Conservation (phyloP, 2,888 invertebrate species). For the Acrobasis repandana region DNA sequence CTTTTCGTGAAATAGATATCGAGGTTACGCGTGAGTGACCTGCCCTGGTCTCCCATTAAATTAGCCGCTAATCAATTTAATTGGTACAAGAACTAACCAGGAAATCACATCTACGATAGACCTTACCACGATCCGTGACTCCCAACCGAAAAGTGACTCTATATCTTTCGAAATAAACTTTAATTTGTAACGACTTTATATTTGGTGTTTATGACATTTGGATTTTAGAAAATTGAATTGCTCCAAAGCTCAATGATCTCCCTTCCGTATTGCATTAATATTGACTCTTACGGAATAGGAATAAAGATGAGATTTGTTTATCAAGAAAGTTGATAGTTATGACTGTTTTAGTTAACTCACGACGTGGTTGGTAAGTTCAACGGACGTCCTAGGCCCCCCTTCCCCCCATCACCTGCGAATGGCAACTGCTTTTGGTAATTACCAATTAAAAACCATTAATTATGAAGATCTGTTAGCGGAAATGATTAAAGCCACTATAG, state of each 20-base stretch:
- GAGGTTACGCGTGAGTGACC: constrained; percentile 54
- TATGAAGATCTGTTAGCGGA: constrained; percentile 52
- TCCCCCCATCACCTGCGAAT: constrained; percentile 50
- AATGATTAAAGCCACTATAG: constrained; percentile 42
- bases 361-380: constrained; percentile 64
- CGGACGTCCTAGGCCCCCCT: constrained; percentile 76
- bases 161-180: constrained; percentile 29
- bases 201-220: constrained; percentile 48
- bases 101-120: constrained; percentile 64
- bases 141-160: constrained; percentile 36
- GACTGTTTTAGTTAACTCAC: constrained; percentile 42
- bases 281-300: constrained; percentile 37
- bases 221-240: constrained; percentile 55
- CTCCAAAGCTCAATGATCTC: constrained; percentile 79
- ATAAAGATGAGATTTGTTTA: constrained; percentile 47
- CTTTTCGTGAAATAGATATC: constrained; percentile 37
- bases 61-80: constrained; percentile 70
- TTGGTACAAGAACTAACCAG: constrained; percentile 74
- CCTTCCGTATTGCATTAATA: constrained; percentile 50
- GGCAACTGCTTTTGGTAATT: constrained; percentile 71
- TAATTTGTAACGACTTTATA: constrained; percentile 31
- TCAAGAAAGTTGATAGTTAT: constrained; percentile 37
- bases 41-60: constrained; percentile 74
- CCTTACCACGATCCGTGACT: constrained; percentile 49
- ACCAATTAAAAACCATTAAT: constrained; percentile 62